Evolutionary conservation across 2,888 invertebrate species (phyloP).

Genomic region (Iselma pallidipennis): DNA sequence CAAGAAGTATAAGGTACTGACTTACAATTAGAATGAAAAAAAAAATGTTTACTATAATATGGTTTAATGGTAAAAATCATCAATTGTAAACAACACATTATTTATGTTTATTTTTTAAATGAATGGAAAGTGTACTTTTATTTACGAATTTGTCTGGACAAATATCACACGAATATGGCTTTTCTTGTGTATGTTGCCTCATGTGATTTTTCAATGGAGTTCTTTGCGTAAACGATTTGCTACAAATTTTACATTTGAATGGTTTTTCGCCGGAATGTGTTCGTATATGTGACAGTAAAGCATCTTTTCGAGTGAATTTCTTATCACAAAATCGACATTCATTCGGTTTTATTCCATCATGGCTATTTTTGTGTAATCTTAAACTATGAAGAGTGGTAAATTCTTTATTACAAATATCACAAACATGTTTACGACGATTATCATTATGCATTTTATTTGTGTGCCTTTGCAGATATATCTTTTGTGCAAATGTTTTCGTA

Average conservation of each 20-base stretch:
- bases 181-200: conserved; percentile 30
- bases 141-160: not conserved
- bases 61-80: too few relatives aligned
- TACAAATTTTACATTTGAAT: conserved; percentile 8
- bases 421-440: not conserved
- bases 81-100: too few relatives aligned
- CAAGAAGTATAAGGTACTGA: too few relatives aligned
- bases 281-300: conserved; percentile 13
- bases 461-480: not conserved
- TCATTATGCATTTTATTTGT: not conserved
- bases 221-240: not conserved
- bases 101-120: not conserved
- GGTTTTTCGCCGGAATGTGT: conserved; percentile 47
- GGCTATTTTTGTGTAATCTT: conserved; percentile 26
- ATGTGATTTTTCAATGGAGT: not conserved
- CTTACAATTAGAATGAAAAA: too few relatives aligned
- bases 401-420: conserved; percentile 8
- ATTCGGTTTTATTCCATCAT: not conserved
- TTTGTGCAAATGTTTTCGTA: not conserved
- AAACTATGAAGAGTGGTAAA: conserved; percentile 34
- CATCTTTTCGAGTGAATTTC: not conserved
- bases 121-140: conserved; percentile 23
- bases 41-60: too few relatives aligned
- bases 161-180: not conserved
- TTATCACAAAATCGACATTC: conserved; percentile 12